Conservation (phyloP, 2,797 vertebrate genomes). For the Chaunax sp. region DNA sequence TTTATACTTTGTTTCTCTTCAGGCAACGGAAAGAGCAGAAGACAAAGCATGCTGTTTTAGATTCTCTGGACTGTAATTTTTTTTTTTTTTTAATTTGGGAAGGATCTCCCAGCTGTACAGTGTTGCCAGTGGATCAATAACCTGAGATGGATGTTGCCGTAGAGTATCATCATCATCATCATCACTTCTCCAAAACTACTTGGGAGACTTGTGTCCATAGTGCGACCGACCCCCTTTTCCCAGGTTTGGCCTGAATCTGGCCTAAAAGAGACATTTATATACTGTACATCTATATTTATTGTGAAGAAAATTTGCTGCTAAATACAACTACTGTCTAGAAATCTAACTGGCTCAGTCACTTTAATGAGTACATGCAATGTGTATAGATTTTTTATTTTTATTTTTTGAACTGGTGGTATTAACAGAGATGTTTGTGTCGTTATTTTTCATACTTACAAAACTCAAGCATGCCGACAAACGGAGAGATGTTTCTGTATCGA, state of each 20-base stretch:
- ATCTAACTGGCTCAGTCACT: slow-evolving; percentile 84
- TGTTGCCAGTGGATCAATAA: slow-evolving; percentile 60
- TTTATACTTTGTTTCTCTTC: slow-evolving; percentile 37
- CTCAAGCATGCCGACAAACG: slow-evolving; percentile 3
- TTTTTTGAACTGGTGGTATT: slow-evolving; percentile 72
- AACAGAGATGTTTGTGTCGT: slow-evolving; percentile 49
- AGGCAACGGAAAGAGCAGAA: slow-evolving; percentile 97
- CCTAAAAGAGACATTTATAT: slow-evolving; percentile 77
- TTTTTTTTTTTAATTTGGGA: slow-evolving; percentile 49
- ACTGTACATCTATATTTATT: slow-evolving; percentile 97
- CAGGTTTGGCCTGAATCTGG: slow-evolving; percentile 53
- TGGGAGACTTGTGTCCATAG: slow-evolving; percentile 77
- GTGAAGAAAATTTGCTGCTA: slow-evolving; percentile 94
- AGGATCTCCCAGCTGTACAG: slow-evolving; percentile 62
- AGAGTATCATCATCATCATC: slow-evolving; percentile 69
- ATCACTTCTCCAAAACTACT: slow-evolving; percentile 76
- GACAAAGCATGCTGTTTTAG: slow-evolving; percentile 99
- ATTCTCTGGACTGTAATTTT: slow-evolving; percentile 62
- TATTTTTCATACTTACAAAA: slow-evolving; percentile 65
- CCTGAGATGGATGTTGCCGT: slow-evolving; percentile 54
- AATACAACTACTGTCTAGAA: slow-evolving; percentile 96
- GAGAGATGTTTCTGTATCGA: slow-evolving; percentile 57
- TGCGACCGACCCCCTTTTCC: slow-evolving; percentile 27
- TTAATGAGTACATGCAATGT: slow-evolving; percentile 84
- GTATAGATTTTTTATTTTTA: slow-evolving; percentile 83